These are phyloP conservation scores for Drosophila mimetica DNA, from an alignment of 2,888 invertebrate genomes.

Conservation along the genomic window DNA sequence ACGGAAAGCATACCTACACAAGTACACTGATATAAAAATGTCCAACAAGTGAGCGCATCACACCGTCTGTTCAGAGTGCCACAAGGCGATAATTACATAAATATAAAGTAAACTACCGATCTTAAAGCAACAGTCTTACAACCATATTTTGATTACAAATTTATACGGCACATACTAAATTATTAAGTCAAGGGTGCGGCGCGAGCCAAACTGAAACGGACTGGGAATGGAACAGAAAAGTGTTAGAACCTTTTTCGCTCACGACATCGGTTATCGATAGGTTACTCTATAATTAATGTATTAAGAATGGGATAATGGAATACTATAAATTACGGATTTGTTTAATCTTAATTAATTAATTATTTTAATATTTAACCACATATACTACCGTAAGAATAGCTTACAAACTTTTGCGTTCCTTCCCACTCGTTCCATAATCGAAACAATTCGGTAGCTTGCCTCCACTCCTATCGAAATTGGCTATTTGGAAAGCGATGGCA, in stretches of 20 bases:
- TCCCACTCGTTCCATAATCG: neutral
- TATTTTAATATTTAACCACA: too few relatives aligned
- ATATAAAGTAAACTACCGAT: conserved; percentile 18
- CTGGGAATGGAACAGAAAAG: conserved; percentile 5
- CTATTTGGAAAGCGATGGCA: conserved; percentile 46
- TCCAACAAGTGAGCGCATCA: conserved; percentile 29
- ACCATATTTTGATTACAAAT: conserved; percentile 44
- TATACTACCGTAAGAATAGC: too few relatives aligned
- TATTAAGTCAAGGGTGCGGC: conserved; percentile 43
- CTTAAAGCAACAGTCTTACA: conserved; percentile 35
- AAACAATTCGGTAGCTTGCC: neutral
- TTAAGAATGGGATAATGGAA: neutral
- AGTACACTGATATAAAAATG: conserved; percentile 29
- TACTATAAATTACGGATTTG: neutral
- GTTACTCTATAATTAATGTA: neutral
- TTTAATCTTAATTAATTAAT: too few relatives aligned
- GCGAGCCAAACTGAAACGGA: conserved; percentile 1
- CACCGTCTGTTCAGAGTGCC: conserved; percentile 8
- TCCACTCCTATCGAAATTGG: conserved; percentile 19
- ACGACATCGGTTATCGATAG: conserved; percentile 27
- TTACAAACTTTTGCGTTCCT: too few relatives aligned
- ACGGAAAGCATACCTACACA: conserved; percentile 29
- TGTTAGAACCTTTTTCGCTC: neutral
- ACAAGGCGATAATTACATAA: conserved; percentile 29
- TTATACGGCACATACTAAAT: conserved; percentile 46